Conservation (phyloP, 2,113 vertebrate species). For the Anhinga rufa region DNA sequence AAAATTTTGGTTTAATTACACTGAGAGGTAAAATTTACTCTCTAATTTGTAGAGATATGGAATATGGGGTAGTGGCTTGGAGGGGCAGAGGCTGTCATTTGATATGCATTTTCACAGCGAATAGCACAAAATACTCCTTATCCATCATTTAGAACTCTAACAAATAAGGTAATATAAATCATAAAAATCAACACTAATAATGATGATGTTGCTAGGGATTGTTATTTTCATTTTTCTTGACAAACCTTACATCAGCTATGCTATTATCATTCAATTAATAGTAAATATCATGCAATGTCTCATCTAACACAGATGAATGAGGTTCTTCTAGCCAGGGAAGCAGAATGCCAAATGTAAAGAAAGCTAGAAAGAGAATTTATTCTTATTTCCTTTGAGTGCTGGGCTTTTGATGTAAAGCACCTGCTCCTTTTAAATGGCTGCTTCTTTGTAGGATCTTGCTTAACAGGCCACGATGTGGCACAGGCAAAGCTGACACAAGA, state of each 20-base stretch:
- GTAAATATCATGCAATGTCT: conserved; percentile 9
- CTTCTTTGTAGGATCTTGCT: conserved; percentile 69
- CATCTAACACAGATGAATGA: conserved; percentile 38
- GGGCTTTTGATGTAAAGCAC: conserved; percentile 66
- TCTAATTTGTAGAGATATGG: background rate
- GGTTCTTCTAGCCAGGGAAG: conserved; percentile 17
- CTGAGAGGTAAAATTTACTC: background rate
- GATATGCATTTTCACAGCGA: background rate
- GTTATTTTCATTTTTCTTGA: conserved; percentile 4
- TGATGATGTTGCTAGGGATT: background rate
- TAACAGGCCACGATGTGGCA: conserved; percentile 67
- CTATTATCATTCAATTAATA: background rate
- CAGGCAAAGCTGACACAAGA: conserved; percentile 70
- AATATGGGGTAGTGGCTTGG: background rate
- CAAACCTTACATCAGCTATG: conserved; percentile 9
- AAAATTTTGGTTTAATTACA: background rate
- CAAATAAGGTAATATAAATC: conserved; percentile 7
- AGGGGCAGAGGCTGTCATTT: background rate
- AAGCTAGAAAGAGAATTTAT: conserved; percentile 25
- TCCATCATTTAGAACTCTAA: background rate
- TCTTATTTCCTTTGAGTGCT: conserved; percentile 64
- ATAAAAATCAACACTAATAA: background rate
- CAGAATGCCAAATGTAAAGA: conserved; percentile 39
- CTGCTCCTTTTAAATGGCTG: conserved; percentile 66
- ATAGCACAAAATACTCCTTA: background rate